Conservation (phyloP, 2,888 invertebrate species). For the Tachystola acroxantha region DNA sequence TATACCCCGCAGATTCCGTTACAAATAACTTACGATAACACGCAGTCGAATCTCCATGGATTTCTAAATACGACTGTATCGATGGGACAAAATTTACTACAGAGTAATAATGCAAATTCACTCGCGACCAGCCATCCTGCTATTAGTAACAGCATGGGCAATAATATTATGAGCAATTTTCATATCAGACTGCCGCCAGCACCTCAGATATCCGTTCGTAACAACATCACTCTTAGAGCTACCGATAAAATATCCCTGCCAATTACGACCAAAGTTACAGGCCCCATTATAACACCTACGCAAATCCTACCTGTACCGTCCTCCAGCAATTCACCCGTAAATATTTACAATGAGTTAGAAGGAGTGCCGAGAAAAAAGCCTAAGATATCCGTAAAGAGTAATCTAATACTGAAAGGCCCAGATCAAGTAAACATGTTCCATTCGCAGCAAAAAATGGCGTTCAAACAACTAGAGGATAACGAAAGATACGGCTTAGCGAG, state of each 20-base stretch:
- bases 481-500: conserved; percentile 59
- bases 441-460: conserved; percentile 71
- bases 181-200: conserved; percentile 56
- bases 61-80: conserved; percentile 53
- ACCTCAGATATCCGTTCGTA: conserved; percentile 47
- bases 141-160: conserved; percentile 41
- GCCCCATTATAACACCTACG: conserved; percentile 63
- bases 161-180: conserved; percentile 65
- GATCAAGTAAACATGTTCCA: conserved; percentile 72
- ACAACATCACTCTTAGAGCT: conserved; percentile 59
- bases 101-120: conserved; percentile 46
- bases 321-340: conserved; percentile 59
- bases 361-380: conserved; percentile 65
- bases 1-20: conserved; percentile 43
- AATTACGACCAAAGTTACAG: conserved; percentile 51
- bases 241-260: conserved; percentile 58
- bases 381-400: conserved; percentile 74
- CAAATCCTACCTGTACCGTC: conserved; percentile 65
- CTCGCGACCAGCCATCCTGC: conserved; percentile 47
- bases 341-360: conserved; percentile 44
- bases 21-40: conserved; percentile 45
- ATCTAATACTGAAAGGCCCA: conserved; percentile 68
- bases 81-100: conserved; percentile 49
- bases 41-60: conserved; percentile 48
- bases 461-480: conserved; percentile 59